A percentile compares a stretch with the other conserved stretches of the same genome.
These are phyloP conservation scores for Drosophila kikkawai DNA, from an alignment of 1,140 invertebrate species.

Conservation along the genomic window DNA sequence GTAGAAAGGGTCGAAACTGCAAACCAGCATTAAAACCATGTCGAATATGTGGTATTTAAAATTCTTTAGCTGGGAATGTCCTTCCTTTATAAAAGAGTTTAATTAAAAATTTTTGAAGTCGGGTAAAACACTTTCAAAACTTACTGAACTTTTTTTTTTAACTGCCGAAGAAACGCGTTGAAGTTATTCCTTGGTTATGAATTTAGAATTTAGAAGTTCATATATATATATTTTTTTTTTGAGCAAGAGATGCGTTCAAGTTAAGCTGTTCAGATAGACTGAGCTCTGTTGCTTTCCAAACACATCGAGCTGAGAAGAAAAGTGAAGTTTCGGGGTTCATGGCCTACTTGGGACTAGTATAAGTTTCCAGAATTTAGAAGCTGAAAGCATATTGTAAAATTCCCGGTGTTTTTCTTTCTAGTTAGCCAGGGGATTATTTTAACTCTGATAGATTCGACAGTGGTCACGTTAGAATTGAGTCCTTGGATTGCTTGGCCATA, in stretches of 20 bases:
- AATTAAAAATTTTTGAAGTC: not conserved
- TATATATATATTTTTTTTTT: conserved; percentile 13
- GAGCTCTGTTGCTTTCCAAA: not conserved
- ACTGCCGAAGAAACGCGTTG: conserved; percentile 36
- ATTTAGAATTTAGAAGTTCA: conserved; percentile 28
- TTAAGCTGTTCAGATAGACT: conserved; percentile 19
- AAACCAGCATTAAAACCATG: conserved; percentile 27
- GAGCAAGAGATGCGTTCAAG: conserved; percentile 10
- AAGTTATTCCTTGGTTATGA: conserved; percentile 15
- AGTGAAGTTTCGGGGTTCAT: not conserved
- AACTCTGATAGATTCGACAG: not conserved
- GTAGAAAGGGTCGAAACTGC: conserved; percentile 51
- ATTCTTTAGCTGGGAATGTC: not conserved
- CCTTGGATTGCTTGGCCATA: not conserved
- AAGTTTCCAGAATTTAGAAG: not conserved
- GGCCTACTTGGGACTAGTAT: conserved; percentile 3
- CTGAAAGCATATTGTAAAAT: not conserved
- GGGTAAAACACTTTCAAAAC: not conserved
- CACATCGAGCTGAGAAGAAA: not conserved
- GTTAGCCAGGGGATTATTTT: not conserved
- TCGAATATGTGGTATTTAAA: not conserved
- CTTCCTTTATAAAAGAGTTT: not conserved
- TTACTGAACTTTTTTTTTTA: conserved; percentile 5
- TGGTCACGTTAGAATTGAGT: too few relatives aligned
- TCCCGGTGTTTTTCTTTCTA: not conserved